Conservation (phyloP, 2,797 vertebrate species). For the Thunnus albacares region DNA sequence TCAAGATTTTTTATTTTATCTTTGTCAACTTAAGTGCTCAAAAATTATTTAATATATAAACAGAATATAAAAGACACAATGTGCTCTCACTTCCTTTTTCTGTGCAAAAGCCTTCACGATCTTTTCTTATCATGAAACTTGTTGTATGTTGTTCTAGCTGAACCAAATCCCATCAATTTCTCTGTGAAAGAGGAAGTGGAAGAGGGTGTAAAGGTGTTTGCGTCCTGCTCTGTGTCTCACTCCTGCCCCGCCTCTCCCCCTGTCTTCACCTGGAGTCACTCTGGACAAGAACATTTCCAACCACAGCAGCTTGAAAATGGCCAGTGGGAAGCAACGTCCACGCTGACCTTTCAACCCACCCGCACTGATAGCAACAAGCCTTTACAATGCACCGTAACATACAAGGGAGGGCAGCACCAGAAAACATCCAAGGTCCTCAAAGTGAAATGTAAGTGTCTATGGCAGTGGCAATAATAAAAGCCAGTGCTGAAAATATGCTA, state of each 20-base stretch:
- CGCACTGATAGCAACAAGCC: slow-evolving; percentile 56
- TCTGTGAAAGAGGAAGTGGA: slow-evolving; percentile 48
- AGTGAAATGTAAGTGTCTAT: slow-evolving; percentile 76
- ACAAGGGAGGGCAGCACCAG: slow-evolving; percentile 51
- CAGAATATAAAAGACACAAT: neutral
- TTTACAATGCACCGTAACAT: slow-evolving; percentile 68
- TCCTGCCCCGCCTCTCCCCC: slow-evolving; percentile 76
- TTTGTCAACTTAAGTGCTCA: neutral
- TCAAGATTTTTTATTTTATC: too few species aligned
- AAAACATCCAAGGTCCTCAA: slow-evolving; percentile 37
- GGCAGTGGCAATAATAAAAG: neutral
- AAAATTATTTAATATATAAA: neutral
- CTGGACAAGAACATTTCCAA: slow-evolving; percentile 35
- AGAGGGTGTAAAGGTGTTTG: slow-evolving; percentile 44
- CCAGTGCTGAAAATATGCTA: neutral
- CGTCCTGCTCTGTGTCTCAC: slow-evolving; percentile 74
- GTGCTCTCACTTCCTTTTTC: neutral
- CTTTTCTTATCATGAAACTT: neutral
- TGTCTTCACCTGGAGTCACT: slow-evolving; percentile 77
- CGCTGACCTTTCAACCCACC: slow-evolving; percentile 67
- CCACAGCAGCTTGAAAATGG: slow-evolving; percentile 31
- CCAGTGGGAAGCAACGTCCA: slow-evolving; percentile 69
- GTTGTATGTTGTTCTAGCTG: slow-evolving; percentile 48
- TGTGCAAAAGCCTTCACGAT: neutral
- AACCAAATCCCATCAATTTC: slow-evolving; percentile 40